These are phyloP conservation scores for Danio albolineatus DNA, from an alignment of 2,797 vertebrate species.

Conservation along the genomic window DNA sequence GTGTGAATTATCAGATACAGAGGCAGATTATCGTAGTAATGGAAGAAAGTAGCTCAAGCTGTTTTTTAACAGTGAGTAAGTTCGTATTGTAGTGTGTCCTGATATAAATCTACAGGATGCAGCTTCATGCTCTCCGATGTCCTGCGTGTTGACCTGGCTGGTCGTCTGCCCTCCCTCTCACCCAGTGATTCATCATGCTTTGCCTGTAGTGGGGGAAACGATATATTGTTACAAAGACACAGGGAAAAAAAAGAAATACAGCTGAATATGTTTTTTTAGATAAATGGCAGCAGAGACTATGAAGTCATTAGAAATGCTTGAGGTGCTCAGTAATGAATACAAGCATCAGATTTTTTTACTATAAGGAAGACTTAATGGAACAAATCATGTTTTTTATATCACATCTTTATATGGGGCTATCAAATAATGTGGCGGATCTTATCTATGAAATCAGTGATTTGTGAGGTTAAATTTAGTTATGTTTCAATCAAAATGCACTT, in stretches of 20 bases:
- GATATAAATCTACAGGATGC: conserved; percentile 16
- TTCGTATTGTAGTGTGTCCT: neutral
- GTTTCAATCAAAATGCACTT: too few species aligned
- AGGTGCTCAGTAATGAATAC: conserved; percentile 33
- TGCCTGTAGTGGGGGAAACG: neutral
- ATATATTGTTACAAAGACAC: conserved; percentile 3
- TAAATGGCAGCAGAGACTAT: conserved; percentile 41
- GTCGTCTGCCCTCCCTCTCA: conserved; percentile 32
- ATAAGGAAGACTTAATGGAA: conserved; percentile 40
- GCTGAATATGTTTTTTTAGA: conserved; percentile 10
- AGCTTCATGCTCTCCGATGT: conserved; percentile 2
- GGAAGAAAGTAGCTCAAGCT: neutral
- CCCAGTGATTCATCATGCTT: conserved; percentile 37
- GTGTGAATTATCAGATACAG: conserved; percentile 37
- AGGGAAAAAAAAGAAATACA: neutral
- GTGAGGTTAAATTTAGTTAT: neutral
- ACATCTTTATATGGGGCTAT: conserved; percentile 16
- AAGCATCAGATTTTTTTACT: neutral
- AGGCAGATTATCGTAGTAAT: conserved; percentile 30
- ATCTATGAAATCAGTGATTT: neutral
- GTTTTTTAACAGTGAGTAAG: conserved; percentile 15
- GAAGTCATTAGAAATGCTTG: conserved; percentile 44
- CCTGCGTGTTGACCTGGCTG: neutral
- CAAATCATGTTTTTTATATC: conserved; percentile 10
- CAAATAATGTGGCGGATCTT: neutral